Base-by-base conservation (phyloP, 2,113 vertebrate species). In the Nothocercus nigrocapillus region DNA sequence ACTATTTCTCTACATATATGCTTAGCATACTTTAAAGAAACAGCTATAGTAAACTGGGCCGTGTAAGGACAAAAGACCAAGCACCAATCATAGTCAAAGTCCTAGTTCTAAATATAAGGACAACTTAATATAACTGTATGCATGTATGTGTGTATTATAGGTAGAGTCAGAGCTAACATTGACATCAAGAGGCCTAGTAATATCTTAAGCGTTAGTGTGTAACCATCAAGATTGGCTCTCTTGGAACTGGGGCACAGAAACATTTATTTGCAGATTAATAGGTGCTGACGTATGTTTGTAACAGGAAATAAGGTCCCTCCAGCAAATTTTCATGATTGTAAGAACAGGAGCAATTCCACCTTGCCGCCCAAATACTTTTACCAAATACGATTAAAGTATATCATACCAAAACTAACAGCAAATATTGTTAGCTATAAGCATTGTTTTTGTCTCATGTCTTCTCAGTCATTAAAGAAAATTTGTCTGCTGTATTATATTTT, bases 1-100 rank as follows among this genome's bases (percentile, higher is more conserved):
- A 2, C 40, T 15, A 14, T 51, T 91, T 86, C 34, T 34, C 25
- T 78, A 0, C 0, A 0, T 11, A 1, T 54, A 68, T 25, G 16
- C 3, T 17, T 2, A 24, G 0, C 19, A 2, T 5, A 3, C 5
- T 70, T 66, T 13, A 2, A 11, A 34, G 9, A 14, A 53, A 68
- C n/a, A 13, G 7, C 21, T 70, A 2, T 63, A 11, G 17, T 32
- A 44, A 62, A 7, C 42, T 82, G 13, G 30, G 19, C 44, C 34
- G 78, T 64, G 5, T 45, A 24, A 58, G 34, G n/a, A 17, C 56
- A 40, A 6, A 68, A 63, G n/a, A 45, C 17, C 14, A 32, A 7
- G 3, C 15, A 15, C 18, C 28, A 38, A 51, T 67, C 72, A 59
- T 24, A 4, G 15, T 66, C 53, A 1, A 22, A 36, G 32, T 14